These are phyloP conservation scores for Dynastes grantii DNA, from an alignment of 2,888 invertebrate genomes.

Conservation along the genomic window DNA sequence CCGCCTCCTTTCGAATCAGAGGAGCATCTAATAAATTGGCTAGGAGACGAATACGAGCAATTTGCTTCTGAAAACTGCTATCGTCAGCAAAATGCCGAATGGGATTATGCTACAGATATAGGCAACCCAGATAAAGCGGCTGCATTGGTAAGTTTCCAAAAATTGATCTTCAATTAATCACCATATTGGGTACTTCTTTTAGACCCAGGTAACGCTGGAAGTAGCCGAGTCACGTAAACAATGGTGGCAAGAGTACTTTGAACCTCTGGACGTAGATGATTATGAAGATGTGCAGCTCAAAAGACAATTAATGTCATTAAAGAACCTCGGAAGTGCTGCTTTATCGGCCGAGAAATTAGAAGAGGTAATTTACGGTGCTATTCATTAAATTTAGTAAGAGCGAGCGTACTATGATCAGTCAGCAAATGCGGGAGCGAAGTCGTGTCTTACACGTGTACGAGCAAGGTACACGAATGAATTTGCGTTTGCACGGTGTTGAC, in stretches of 20 bases:
- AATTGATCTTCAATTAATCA: conserved; percentile 53
- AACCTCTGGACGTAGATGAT: background rate
- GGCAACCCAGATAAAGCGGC: conserved; percentile 53
- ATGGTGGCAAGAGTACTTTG: conserved; percentile 67
- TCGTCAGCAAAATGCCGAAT: conserved; percentile 64
- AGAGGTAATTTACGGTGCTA: background rate
- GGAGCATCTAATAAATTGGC: background rate
- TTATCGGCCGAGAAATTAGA: background rate
- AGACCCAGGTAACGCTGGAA: conserved; percentile 60
- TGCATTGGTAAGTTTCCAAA: conserved; percentile 56
- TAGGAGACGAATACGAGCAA: conserved; percentile 58
- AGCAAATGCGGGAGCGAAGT: too few species aligned
- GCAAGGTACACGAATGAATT: too few species aligned
- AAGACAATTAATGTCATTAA: background rate
- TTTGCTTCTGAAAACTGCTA: conserved; percentile 62
- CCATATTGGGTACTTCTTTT: conserved; percentile 37
- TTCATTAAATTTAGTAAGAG: background rate
- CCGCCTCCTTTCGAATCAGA: background rate
- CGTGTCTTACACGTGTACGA: too few species aligned
- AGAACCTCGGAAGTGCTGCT: background rate
- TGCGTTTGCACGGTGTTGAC: too few species aligned
- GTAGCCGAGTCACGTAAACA: conserved; percentile 66
- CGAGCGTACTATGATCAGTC: too few species aligned
- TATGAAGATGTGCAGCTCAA: background rate
- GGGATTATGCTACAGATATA: conserved; percentile 66